Conservation (phyloP, 37 sponge, comb jelly and placozoan genomes). For the Cliona cf. orientalis region DNA sequence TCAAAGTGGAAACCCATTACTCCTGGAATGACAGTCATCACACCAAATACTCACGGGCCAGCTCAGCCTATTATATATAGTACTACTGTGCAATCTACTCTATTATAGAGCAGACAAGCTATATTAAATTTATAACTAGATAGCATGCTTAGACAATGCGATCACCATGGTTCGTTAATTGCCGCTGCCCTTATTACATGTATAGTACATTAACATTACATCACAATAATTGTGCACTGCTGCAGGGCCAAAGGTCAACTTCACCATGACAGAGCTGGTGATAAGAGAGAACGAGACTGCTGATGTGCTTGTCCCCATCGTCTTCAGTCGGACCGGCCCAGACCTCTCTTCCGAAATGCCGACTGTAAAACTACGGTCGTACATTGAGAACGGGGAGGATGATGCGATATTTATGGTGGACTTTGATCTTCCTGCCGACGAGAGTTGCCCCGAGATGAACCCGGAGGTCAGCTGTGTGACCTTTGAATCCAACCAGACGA, state of each 20-base stretch:
- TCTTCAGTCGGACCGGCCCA: not conserved
- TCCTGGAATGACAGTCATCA: too few relatives aligned
- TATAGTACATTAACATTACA: not conserved
- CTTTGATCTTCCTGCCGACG: not conserved
- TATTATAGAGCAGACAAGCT: too few relatives aligned
- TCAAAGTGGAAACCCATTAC: too few relatives aligned
- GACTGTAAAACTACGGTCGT: not conserved
- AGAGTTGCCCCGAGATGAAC: not conserved
- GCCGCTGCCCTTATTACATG: not conserved
- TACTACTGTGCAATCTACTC: too few relatives aligned
- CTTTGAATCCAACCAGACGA: slow-evolving; percentile 1
- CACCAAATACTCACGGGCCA: too few relatives aligned
- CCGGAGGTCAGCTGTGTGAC: too few relatives aligned
- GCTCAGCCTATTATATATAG: too few relatives aligned
- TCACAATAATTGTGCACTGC: not conserved
- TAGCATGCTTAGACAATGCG: too few relatives aligned
- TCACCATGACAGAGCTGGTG: too few relatives aligned
- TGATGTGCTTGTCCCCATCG: not conserved
- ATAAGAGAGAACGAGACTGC: too few relatives aligned
- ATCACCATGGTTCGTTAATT: slow-evolving; percentile 6
- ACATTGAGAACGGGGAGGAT: not conserved
- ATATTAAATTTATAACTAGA: too few relatives aligned
- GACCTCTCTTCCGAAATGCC: not conserved
- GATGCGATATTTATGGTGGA: slow-evolving; percentile 3
- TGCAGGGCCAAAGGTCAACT: not conserved